phyloP scores from a whole-genome alignment of 1,140 invertebrate genomes.

The Chlorops oryzae region DNA sequence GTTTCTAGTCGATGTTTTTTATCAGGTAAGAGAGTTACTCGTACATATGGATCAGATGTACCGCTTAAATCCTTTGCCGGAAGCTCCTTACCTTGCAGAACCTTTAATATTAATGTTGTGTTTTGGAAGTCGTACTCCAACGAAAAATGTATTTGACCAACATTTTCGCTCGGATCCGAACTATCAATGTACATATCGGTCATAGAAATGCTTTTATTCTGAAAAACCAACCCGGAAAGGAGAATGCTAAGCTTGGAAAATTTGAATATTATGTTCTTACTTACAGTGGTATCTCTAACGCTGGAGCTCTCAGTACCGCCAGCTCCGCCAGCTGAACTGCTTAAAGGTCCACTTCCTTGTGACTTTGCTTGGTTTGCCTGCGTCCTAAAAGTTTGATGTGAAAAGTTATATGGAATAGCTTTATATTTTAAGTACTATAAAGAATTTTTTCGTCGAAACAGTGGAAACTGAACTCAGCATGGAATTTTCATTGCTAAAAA shows the following conservation, averaged over 20 bases:
- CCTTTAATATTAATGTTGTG: conserved; percentile 84
- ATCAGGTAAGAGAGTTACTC: conserved; percentile 88
- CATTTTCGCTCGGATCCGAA: conserved; percentile 82
- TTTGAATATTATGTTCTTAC: background rate
- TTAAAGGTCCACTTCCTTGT: no score
- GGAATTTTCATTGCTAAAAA: no score
- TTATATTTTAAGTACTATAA: no score
- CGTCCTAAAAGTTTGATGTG: conserved; percentile 15
- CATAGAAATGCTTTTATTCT: conserved; percentile 85
- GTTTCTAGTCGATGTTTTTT: conserved; percentile 95
- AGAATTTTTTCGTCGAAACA: no score
- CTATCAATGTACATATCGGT: conserved; percentile 94
- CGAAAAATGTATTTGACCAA: conserved; percentile 91
- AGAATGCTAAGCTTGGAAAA: conserved; percentile 5
- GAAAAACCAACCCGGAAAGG: conserved; percentile 52
- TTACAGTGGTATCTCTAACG: conserved; percentile 34
- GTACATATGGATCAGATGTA: conserved; percentile 87
- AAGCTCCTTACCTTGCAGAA: conserved; percentile 89
- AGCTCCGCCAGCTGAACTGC: no score
- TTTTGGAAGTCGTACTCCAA: conserved; percentile 94
- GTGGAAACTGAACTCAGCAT: no score
- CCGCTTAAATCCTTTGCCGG: conserved; percentile 92
- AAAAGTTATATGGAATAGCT: background rate
- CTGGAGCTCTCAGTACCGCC: conserved; percentile 25
- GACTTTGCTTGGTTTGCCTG: conserved; percentile 62